Base-by-base conservation (phyloP, 1,140 invertebrate genomes). In the Atopsyche davidsoni region DNA sequence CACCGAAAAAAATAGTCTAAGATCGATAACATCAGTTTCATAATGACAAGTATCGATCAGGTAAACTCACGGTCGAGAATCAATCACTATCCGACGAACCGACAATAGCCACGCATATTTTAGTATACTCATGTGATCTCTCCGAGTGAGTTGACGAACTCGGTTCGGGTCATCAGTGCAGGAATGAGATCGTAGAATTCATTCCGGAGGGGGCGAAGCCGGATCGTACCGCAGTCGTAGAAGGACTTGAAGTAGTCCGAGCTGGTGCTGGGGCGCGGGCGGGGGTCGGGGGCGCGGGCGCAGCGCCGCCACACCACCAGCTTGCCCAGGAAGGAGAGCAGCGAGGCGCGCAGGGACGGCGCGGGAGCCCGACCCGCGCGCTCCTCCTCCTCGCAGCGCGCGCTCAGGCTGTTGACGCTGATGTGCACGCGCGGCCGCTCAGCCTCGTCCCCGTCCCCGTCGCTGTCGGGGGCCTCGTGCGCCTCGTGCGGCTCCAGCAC, bases 281-380 rank as follows among this genome's bases (percentile, higher is more conserved):
- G 59, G 49, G 4, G 66, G 61, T 1, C 63, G 58, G 11, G 64
- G 63, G 60, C 74, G 64, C 59, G 74, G 60, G 63, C 77, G 65
- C 56, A 70, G 40, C 75, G 66, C 49, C 73, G 70, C 77, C 76
- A 79, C 16, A 77, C 72, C 52, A 81, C 80, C 61, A 83, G 64
- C 64, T 83, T 83, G 51, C 79, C 81, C 50, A 83, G 73, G 44
- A 84, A 77, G 53, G 77, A 79, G 36, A 83, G 72, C 59, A 85
- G 71, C 17, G 78, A 80, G 57, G 79, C 76, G 44, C 80, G 70
- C 62, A 73, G 62, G 43, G 50, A 53, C 65, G 64, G 60, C 64
- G 66, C 62, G 52, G 35, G 22, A 32, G 10, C 11, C 18, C 13
- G 21, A 24, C 19, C 34, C 64, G 64, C 55, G 43, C 64, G 64